Evolutionary conservation across 1,140 invertebrate genomes (phyloP).

Genomic region (Ptiloglossa arizonensis): DNA sequence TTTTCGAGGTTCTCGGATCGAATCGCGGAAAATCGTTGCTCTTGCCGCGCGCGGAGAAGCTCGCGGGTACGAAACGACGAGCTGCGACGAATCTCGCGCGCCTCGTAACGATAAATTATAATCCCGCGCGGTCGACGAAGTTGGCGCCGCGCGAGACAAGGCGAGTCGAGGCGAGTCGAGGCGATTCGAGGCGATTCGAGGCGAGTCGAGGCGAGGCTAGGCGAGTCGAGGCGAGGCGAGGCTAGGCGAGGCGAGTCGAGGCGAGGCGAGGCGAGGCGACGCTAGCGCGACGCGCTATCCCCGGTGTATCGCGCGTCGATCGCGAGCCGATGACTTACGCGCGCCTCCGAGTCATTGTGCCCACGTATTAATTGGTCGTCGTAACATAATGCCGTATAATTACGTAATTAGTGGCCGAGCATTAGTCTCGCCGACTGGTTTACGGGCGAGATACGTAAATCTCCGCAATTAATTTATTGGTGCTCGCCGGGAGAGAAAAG

Average conservation of each 20-base stretch:
- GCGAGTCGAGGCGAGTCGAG: too few species aligned
- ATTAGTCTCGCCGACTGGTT: constrained; percentile 78
- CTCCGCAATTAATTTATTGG: constrained; percentile 79
- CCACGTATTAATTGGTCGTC: constrained; percentile 76
- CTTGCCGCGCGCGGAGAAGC: too few species aligned
- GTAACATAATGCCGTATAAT: constrained; percentile 79
- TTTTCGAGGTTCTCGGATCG: too few species aligned
- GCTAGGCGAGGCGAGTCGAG: too few species aligned
- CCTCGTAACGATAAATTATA: constrained; percentile 77
- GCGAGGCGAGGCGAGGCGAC: background rate
- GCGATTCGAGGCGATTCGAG: too few species aligned
- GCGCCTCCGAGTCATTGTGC: constrained; percentile 68
- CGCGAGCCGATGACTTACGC: constrained; percentile 51
- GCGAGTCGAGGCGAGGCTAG: too few species aligned
- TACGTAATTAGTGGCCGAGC: constrained; percentile 79
- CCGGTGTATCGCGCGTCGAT: constrained; percentile 50
- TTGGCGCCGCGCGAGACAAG: background rate
- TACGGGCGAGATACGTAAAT: constrained; percentile 79
- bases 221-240: too few species aligned
- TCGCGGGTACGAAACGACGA: too few species aligned
- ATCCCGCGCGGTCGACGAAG: constrained; percentile 65
- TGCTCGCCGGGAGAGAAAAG: constrained; percentile 46
- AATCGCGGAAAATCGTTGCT: too few species aligned
- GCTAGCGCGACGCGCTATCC: constrained; percentile 60
- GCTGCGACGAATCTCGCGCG: constrained; percentile 67